Evolutionary conservation across 2,113 vertebrate genomes (phyloP), one percentile per base, ranked within the genome.

Genomic region (Elephas maximus): DNA sequence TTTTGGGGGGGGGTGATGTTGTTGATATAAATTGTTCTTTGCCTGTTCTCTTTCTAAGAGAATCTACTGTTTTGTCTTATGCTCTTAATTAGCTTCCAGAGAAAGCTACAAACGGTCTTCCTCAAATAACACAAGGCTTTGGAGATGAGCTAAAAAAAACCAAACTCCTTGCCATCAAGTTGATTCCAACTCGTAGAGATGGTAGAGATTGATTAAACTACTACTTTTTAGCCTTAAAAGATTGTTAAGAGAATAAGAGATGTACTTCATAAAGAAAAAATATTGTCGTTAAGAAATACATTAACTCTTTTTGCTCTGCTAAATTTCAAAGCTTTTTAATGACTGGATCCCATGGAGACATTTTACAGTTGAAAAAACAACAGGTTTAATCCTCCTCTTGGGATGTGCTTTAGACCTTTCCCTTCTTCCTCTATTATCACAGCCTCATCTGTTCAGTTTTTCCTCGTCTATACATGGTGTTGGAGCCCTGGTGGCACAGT

Each of bases 301-400:
- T 94, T 57, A 45, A 41, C 37, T 93, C 21, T 28, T 91, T n/a
- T 45, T 81, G 80, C 73, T 88, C 93, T 77, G 57, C 51, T 89
- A 86, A 83, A 91, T 85, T 92, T 96, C 67, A 57, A 51, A 95
- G 53, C 24, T 73, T 83, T 90, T 83, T 90, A 80, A 90, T 95
- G 69, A 83, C 45, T 62, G 15, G 88, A 96, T 24, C 62, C 33
- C 5, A 1, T 65, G 51, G 65, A 88, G 83, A 88, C 65, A n/a
- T 83, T 96, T 96, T 80, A 53, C 30, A 81, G 65, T 37, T 37
- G 81, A 85, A 78, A 23, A 48, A 90, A 81, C 18, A 53, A 57
- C 18, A 89, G 15, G 1, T 80, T 93, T 91, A 90, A 81, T 95
- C 48, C 69, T 69, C 51, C 79, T 20, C 26, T 51, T 81, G 82